These are phyloP conservation scores for Diaperis boleti DNA, from an alignment of 2,888 invertebrate genomes.

Conservation along the genomic window DNA sequence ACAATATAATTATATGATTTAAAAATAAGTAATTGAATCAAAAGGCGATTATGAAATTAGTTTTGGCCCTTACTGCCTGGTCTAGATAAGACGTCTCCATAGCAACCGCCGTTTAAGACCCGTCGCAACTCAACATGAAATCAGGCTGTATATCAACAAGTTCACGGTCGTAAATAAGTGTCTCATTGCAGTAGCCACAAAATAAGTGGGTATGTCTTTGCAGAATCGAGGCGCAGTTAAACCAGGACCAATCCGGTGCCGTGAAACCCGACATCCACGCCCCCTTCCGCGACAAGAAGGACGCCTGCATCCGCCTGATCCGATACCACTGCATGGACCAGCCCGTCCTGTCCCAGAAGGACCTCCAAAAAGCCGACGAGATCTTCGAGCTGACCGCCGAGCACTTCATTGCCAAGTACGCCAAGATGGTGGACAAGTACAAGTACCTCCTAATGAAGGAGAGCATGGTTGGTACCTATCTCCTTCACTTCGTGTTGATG, in stretches of 20 bases:
- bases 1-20: too few relatives aligned
- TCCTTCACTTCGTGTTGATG: background rate
- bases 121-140: too few relatives aligned
- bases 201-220: constrained; percentile 42
- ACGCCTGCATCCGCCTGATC: constrained; percentile 81
- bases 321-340: constrained; percentile 83
- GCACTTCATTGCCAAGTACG: constrained; percentile 78
- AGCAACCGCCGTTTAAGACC: too few relatives aligned
- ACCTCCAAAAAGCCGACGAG: constrained; percentile 77
- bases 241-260: constrained; percentile 81
- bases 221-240: constrained; percentile 81
- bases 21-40: too few relatives aligned
- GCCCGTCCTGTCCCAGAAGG: constrained; percentile 73
- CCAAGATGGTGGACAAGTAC: constrained; percentile 79
- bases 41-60: too few relatives aligned
- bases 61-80: too few relatives aligned
- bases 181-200: too few relatives aligned
- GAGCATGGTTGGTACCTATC: constrained; percentile 75
- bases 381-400: constrained; percentile 77
- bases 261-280: constrained; percentile 79
- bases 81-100: too few relatives aligned
- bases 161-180: too few relatives aligned
- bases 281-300: constrained; percentile 78
- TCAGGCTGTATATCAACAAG: too few relatives aligned
- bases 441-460: constrained; percentile 80